Percentiles rank a stretch among this genome's conserved stretches.
Conservation (phyloP, 2,888 invertebrate genomes). For the Kuschelorhynchus macadamiae region DNA sequence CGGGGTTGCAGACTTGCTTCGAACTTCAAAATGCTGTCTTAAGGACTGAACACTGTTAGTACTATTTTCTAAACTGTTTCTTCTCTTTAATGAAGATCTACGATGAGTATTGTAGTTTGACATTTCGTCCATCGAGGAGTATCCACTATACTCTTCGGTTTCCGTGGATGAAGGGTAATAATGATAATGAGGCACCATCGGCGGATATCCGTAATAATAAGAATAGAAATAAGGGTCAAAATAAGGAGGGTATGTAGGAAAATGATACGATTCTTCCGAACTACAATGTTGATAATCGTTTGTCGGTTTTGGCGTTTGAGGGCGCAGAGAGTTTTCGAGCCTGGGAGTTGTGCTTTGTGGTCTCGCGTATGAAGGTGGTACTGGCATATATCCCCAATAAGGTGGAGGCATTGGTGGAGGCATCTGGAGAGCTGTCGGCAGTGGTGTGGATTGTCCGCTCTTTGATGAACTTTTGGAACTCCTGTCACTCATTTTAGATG, state of each 20-base stretch:
- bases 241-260: constrained; percentile 60
- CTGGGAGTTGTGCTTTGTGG: constrained; percentile 48
- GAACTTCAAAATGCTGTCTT: constrained; percentile 41
- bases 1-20: constrained; percentile 51
- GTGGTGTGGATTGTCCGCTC: constrained; percentile 49
- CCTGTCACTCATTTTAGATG: constrained; percentile 48
- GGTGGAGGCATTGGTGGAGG: constrained; percentile 55
- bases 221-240: constrained; percentile 65
- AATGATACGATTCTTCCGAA: constrained; percentile 20
- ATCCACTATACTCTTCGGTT: constrained; percentile 64
- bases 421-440: constrained; percentile 45
- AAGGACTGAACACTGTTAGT: constrained; percentile 60
- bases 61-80: constrained; percentile 63
- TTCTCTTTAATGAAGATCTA: constrained; percentile 55
- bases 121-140: constrained; percentile 69
- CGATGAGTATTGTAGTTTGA: constrained; percentile 41
- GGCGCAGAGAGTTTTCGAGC: constrained; percentile 30
- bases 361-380: constrained; percentile 42
- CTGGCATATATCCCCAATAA: constrained; percentile 60
- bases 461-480: constrained; percentile 30
- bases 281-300: neutral
- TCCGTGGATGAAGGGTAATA: constrained; percentile 58
- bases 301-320: constrained; percentile 30
- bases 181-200: constrained; percentile 61
- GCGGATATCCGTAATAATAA: constrained; percentile 64